Conservation (phyloP, 1,140 invertebrate species). For the Lasioglossum albipes region DNA sequence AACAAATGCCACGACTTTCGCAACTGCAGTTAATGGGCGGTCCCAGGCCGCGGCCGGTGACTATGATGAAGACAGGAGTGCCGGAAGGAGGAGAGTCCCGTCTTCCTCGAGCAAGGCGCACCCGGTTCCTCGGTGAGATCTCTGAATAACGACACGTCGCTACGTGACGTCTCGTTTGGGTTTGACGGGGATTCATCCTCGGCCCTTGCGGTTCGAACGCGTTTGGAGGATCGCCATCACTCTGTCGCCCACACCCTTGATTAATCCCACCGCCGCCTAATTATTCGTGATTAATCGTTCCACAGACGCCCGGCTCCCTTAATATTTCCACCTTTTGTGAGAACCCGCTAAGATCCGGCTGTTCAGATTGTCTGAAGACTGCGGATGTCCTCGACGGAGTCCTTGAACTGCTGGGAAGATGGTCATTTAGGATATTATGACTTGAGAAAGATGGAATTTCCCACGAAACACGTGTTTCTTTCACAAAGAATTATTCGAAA, state of each 20-base stretch:
- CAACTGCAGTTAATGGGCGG: neutral
- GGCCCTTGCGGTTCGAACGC: conserved; percentile 18
- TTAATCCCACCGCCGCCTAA: conserved; percentile 46
- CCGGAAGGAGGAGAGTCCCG: neutral
- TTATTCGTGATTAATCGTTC: conserved; percentile 43
- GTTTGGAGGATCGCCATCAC: conserved; percentile 48
- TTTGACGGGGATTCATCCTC: conserved; percentile 52
- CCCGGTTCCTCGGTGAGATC: neutral
- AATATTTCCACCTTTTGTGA: neutral
- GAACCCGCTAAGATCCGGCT: too few species aligned
- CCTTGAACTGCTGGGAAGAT: too few species aligned
- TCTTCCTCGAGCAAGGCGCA: neutral
- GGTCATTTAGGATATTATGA: too few species aligned
- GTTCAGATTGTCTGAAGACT: too few species aligned
- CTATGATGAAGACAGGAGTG: neutral
- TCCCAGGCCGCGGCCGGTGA: neutral
- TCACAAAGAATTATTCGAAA: too few species aligned
- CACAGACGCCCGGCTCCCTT: neutral
- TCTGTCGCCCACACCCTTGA: conserved; percentile 29
- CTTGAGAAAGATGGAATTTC: too few species aligned
- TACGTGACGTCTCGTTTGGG: conserved; percentile 60
- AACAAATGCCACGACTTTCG: conserved; percentile 1
- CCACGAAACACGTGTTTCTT: too few species aligned
- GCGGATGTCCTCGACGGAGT: too few species aligned
- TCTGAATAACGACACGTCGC: conserved; percentile 46